Percentiles rank a stretch among this genome's conserved stretches.
Conservation (phyloP, 2,797 vertebrate species). For the Hypotaenidia philippensis region DNA sequence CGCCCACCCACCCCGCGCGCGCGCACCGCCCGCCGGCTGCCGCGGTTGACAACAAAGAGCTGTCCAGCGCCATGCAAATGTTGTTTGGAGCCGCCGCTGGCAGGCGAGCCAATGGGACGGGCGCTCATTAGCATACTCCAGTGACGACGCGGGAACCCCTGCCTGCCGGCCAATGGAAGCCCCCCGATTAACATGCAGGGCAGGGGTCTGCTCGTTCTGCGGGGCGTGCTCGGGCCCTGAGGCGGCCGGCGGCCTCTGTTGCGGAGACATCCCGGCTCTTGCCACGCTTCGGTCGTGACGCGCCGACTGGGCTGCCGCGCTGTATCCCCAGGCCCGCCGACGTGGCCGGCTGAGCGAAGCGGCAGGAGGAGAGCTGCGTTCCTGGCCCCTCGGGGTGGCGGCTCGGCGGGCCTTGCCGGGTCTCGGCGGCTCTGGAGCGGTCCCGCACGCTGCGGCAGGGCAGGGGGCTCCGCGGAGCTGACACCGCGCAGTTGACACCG, state of each 20-base stretch:
- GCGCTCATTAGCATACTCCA: slow-evolving; percentile 20
- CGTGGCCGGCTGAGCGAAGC: not conserved
- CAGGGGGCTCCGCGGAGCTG: too few relatives aligned
- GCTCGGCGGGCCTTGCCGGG: not conserved
- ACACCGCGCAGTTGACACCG: not conserved
- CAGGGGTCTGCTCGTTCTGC: not conserved
- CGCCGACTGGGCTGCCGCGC: not conserved
- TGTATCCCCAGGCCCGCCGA: not conserved
- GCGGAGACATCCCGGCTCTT: not conserved
- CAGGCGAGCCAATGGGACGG: slow-evolving; percentile 35
- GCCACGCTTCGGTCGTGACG: not conserved
- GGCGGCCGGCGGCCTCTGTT: not conserved
- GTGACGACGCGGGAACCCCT: slow-evolving; percentile 31
- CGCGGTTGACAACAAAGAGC: slow-evolving; percentile 47
- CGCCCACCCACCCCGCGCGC: not conserved
- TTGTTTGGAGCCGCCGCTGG: not conserved
- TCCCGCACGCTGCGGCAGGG: not conserved
- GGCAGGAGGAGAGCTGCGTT: not conserved
- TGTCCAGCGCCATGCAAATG: not conserved
- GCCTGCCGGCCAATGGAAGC: slow-evolving; percentile 33
- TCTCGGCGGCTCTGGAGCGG: not conserved
- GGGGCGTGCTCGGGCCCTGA: not conserved
- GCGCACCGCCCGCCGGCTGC: not conserved
- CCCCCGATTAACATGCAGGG: not conserved
- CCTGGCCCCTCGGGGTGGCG: not conserved